These are phyloP conservation scores for Molossus molossus DNA, from an alignment of 2,797 vertebrate genomes.

Conservation along the genomic window DNA sequence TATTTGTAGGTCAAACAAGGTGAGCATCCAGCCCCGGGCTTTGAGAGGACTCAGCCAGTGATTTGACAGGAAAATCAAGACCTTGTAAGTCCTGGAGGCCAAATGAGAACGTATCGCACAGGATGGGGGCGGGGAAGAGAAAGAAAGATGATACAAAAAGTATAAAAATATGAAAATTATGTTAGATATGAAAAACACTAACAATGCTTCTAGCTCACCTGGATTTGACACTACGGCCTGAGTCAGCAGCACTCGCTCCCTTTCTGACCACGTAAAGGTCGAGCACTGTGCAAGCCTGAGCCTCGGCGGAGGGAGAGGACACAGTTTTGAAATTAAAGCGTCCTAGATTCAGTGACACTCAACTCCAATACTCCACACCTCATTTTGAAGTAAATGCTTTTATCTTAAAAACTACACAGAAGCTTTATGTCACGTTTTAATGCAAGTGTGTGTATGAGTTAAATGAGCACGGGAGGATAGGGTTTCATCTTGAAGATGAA, in stretches of 20 bases:
- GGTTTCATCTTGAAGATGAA: slow-evolving; percentile 77
- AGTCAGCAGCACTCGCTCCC: background rate
- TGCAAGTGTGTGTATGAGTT: slow-evolving; percentile 25
- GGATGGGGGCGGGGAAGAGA: background rate
- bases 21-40: background rate
- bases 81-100: background rate
- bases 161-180: background rate
- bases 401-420: slow-evolving; percentile 69
- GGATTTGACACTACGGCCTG: slow-evolving; percentile 20
- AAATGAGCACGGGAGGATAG: slow-evolving; percentile 42
- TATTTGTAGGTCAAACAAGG: background rate
- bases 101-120: background rate
- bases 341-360: slow-evolving; percentile 34
- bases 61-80: background rate
- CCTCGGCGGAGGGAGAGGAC: slow-evolving; percentile 37
- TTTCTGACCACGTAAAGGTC: slow-evolving; percentile 53
- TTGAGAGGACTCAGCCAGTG: background rate
- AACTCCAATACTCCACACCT: slow-evolving; percentile 13
- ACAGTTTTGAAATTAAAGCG: slow-evolving; percentile 67
- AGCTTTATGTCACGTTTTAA: slow-evolving; percentile 67
- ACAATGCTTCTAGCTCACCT: background rate
- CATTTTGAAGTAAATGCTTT: slow-evolving; percentile 71
- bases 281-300: background rate
- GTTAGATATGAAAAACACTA: background rate
- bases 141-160: background rate